Percentiles rank a stretch among this genome's conserved stretches.
These are phyloP conservation scores for Tachystola acroxantha DNA, from an alignment of 2,888 invertebrate genomes.

Conservation along the genomic window DNA sequence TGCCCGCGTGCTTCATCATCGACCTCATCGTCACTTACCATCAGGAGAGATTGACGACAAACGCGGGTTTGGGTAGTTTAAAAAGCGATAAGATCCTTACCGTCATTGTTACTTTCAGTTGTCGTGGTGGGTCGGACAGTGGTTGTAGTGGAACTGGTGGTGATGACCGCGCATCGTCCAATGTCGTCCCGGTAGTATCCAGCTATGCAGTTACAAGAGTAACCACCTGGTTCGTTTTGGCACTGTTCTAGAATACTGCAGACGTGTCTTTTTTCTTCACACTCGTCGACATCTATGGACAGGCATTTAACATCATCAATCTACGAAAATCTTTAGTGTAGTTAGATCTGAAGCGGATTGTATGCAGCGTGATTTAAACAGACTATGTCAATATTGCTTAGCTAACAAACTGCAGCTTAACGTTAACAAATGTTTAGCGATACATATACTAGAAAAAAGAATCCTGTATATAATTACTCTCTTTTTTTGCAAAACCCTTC, in stretches of 20 bases:
- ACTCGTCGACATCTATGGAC: conserved; percentile 85
- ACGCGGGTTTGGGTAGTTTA: too few relatives aligned
- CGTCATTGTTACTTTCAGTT: conserved; percentile 18
- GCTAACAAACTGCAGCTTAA: not conserved
- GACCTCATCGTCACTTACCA: too few relatives aligned
- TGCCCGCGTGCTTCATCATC: too few relatives aligned
- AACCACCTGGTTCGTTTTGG: conserved; percentile 88
- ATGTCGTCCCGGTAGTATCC: conserved; percentile 83
- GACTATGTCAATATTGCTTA: too few relatives aligned
- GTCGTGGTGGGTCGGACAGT: conserved; percentile 8
- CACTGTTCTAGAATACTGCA: conserved; percentile 79
- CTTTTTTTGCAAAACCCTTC: too few relatives aligned
- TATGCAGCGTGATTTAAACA: too few relatives aligned
- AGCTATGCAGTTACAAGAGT: conserved; percentile 84
- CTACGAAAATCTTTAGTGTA: not conserved
- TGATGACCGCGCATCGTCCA: conserved; percentile 27
- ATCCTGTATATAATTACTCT: too few relatives aligned
- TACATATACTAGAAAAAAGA: too few relatives aligned
- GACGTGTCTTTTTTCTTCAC: conserved; percentile 71
- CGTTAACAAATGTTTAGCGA: not conserved
- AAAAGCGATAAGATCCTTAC: too few relatives aligned
- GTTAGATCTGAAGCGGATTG: too few relatives aligned
- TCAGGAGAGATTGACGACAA: too few relatives aligned
- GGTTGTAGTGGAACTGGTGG: conserved; percentile 21
- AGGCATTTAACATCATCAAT: not conserved